Base-by-base conservation (phyloP, 2,888 invertebrate species). In the Julus scandinavius region DNA sequence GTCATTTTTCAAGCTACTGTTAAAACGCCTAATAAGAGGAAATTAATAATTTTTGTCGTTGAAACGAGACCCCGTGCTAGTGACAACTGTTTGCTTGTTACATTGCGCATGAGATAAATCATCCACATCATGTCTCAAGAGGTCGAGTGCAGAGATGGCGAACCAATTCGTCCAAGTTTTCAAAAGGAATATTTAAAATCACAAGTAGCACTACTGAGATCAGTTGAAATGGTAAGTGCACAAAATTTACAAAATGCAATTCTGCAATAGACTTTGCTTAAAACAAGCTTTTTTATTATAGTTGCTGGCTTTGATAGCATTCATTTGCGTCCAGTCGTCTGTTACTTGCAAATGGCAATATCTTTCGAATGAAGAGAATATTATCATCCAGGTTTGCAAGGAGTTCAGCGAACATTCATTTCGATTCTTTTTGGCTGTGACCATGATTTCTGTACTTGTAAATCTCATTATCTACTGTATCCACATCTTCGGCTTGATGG, bases 311-410 rank as follows among this genome's bases (percentile, higher is more conserved):
- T 63, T 63, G 58, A n/a, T 63, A 6, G 58, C 58, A n/a, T 63
- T 63, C n/a, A 63, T 20, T 6, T n/a, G 58, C n/a, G 58, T 63
- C n/a, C 58, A 63, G 58, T n/a, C n/a, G 6, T 17, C 58, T 63
- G 58, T 63, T n/a, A 63, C 58, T 63, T 63, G 58, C n/a, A 63
- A 63, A 63, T 63, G 58, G 58, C 58, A 63, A n/a, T 63, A n/a
- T n/a, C 0, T 63, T 63, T 63, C 58, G 58, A n/a, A 63, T 17
- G n/a, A 63, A 2, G n/a, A n/a, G 1, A 63, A 63, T 2, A 63
- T n/a, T 6, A 5, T 63, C 58, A 63, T 63, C n/a, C 58, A 63
- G 58, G n/a, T n/a, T n/a, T 63, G 58, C 58, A n/a, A n/a, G 58
- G 58, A 2, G 5, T 63, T 63, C 58, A 63, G n/a, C 58, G 58